Percentiles rank a stretch among this genome's conserved stretches.
Conservation (phyloP, 2,888 invertebrate genomes). For the Sussaba pulchella region DNA sequence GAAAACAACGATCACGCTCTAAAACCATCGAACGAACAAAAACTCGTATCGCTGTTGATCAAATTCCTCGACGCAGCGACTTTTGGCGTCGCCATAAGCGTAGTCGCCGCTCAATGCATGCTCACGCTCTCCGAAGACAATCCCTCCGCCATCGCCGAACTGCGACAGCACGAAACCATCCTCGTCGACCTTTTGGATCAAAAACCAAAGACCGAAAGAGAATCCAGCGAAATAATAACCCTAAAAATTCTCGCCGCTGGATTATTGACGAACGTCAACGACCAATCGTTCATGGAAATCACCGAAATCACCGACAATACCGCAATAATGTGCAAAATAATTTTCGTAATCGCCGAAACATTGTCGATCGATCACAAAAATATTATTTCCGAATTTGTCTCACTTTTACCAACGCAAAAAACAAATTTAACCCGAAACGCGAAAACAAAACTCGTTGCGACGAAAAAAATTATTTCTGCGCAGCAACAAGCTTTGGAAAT, state of each 20-base stretch:
- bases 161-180: conserved; percentile 85
- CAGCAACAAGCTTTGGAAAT: conserved; percentile 90
- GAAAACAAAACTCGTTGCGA: conserved; percentile 85
- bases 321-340: conserved; percentile 84
- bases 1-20: conserved; percentile 88
- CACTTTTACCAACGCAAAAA: conserved; percentile 85
- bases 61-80: conserved; percentile 87
- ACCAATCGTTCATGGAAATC: conserved; percentile 65
- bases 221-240: conserved; percentile 84
- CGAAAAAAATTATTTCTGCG: conserved; percentile 87
- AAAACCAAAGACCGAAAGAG: conserved; percentile 84
- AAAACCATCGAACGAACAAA: conserved; percentile 88
- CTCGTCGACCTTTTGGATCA: conserved; percentile 71
- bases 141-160: conserved; percentile 85
- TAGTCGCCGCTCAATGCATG: conserved; percentile 88
- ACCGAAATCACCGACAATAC: too few species aligned
- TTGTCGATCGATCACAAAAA: conserved; percentile 86
- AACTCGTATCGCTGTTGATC: conserved; percentile 87
- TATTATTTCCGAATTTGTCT: conserved; percentile 85
- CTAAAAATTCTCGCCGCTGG: conserved; percentile 87
- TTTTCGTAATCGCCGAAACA: conserved; percentile 85
- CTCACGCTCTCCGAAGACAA: conserved; percentile 91
- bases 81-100: conserved; percentile 86
- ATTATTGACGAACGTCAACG: conserved; percentile 86
- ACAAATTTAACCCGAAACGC: conserved; percentile 84